These are phyloP conservation scores for Azorinus chamasolen DNA, from an alignment of 2,888 invertebrate species.

Conservation along the genomic window DNA sequence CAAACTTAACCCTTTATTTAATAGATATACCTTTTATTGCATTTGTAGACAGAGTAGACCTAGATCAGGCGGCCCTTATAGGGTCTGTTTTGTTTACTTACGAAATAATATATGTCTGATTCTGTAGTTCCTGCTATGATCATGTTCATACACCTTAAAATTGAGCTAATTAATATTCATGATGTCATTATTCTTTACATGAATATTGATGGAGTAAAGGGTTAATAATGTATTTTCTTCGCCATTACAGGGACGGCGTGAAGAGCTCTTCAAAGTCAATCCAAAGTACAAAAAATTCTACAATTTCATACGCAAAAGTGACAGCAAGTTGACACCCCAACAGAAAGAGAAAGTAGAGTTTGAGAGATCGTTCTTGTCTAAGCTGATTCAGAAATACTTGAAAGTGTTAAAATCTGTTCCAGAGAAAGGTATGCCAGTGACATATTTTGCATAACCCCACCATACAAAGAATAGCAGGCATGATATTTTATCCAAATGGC, in stretches of 20 bases:
- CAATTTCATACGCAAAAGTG: conserved; percentile 95
- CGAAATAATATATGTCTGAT: too few species aligned
- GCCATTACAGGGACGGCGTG: conserved; percentile 90
- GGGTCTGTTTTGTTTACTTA: too few species aligned
- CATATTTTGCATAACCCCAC: too few species aligned
- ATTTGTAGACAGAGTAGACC: too few species aligned
- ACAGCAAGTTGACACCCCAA: conserved; percentile 86
- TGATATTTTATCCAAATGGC: neutral
- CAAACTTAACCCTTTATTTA: too few species aligned
- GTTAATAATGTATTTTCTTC: neutral
- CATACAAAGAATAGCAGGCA: neutral
- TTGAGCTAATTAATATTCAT: too few species aligned
- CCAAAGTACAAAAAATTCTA: conserved; percentile 97
- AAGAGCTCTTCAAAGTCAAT: conserved; percentile 94
- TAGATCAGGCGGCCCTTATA: too few species aligned
- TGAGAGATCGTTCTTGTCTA: conserved; percentile 95
- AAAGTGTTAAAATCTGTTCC: conserved; percentile 91
- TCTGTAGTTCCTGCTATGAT: too few species aligned
- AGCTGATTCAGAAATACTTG: conserved; percentile 95
- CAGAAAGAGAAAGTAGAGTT: conserved; percentile 88
- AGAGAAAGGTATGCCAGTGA: conserved; percentile 75
- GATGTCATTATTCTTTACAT: too few species aligned
- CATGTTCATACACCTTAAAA: too few species aligned
- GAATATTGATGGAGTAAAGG: neutral
- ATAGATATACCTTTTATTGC: too few species aligned